These are phyloP conservation scores for Plodia interpunctella DNA, from an alignment of 1,140 invertebrate species.

Conservation along the genomic window DNA sequence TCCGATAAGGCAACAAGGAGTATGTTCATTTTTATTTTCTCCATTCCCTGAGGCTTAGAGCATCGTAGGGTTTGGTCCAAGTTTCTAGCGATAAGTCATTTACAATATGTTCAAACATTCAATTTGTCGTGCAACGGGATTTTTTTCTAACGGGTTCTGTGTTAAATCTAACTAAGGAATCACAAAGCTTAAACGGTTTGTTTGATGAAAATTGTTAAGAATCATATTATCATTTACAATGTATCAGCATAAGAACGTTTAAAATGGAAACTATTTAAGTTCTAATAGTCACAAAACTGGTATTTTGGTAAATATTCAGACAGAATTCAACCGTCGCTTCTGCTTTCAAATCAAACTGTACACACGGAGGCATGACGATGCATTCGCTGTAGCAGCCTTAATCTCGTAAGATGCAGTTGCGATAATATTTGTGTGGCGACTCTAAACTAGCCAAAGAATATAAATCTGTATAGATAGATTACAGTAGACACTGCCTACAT, in stretches of 20 bases:
- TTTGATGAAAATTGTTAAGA: too few relatives aligned
- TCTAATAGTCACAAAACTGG: too few relatives aligned
- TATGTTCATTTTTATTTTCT: constrained; percentile 74
- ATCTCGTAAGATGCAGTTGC: constrained; percentile 64
- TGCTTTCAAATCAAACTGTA: constrained; percentile 33
- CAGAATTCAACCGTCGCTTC: constrained; percentile 11
- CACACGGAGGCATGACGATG: constrained; percentile 64
- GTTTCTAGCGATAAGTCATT: constrained; percentile 17
- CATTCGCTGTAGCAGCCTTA: constrained; percentile 65
- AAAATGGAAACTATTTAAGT: too few relatives aligned
- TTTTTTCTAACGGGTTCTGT: too few relatives aligned
- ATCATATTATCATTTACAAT: too few relatives aligned
- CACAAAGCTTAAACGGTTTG: too few relatives aligned
- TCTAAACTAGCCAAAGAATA: constrained; percentile 11
- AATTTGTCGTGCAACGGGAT: too few relatives aligned
- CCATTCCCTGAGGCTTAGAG: constrained; percentile 67
- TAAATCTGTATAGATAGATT: neutral
- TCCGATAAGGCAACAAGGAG: constrained; percentile 72
- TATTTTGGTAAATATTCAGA: too few relatives aligned
- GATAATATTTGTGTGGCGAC: constrained; percentile 59
- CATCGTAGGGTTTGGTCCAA: constrained; percentile 42
- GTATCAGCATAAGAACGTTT: too few relatives aligned
- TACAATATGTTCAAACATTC: too few relatives aligned
- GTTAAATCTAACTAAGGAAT: too few relatives aligned
- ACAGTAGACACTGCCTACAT: neutral